Evolutionary conservation across 2,113 vertebrate species (phyloP).

Genomic region (Barbus barbus): DNA sequence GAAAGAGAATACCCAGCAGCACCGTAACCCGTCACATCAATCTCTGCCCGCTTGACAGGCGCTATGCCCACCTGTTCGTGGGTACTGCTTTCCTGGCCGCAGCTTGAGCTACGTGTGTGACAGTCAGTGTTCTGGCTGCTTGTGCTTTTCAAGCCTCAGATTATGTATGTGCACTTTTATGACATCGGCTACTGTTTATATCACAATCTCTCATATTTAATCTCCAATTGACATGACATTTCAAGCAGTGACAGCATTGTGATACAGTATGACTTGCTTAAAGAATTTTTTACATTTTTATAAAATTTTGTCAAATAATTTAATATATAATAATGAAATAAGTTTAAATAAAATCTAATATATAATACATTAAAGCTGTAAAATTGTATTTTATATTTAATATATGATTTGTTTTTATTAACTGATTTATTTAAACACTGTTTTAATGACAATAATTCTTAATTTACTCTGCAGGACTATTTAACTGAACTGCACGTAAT

Average conservation of each 20-base stretch:
- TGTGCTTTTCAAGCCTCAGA: conserved; percentile 29
- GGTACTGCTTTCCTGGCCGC: conserved; percentile 59
- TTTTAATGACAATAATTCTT: no score
- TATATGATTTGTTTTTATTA: no score
- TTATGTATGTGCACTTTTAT: conserved; percentile 23
- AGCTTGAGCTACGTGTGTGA: conserved; percentile 45
- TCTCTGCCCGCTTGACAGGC: conserved; percentile 73
- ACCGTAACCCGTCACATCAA: conserved; percentile 71
- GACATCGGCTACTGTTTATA: conserved; percentile 3
- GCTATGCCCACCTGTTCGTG: conserved; percentile 79
- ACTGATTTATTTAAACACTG: no score
- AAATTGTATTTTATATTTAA: no score
- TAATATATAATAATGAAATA: no score
- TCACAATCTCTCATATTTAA: neutral
- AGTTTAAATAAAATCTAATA: no score
- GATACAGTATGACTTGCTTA: neutral
- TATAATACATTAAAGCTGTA: no score
- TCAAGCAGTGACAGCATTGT: neutral
- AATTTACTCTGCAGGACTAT: no score
- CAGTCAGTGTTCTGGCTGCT: conserved; percentile 12
- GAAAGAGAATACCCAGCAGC: conserved; percentile 63
- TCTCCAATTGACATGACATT: neutral
- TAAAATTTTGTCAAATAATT: no score
- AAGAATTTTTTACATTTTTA: neutral
- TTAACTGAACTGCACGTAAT: no score